Percentiles rank a stretch among this genome's conserved stretches.
Conservation (phyloP, 2,113 vertebrate genomes). For the Zapus hudsonius region DNA sequence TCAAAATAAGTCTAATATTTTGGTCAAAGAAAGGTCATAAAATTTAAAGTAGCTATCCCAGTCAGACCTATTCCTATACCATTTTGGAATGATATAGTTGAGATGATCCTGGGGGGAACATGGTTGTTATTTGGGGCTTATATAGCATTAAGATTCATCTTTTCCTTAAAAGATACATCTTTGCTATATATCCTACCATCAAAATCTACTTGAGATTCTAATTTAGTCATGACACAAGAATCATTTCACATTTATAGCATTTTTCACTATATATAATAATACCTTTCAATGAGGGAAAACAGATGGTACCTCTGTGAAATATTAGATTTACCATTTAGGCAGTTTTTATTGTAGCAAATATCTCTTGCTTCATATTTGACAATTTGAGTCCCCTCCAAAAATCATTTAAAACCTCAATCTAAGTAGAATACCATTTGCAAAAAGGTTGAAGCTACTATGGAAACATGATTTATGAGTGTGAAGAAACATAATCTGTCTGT, state of each 20-base stretch:
- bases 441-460: background rate
- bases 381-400: background rate
- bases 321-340: conserved; percentile 35
- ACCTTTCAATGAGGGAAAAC: conserved; percentile 42
- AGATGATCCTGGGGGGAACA: background rate
- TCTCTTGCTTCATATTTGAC: conserved; percentile 43
- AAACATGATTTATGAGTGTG: background rate
- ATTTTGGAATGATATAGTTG: background rate
- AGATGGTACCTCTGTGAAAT: conserved; percentile 36
- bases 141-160: background rate
- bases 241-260: conserved; percentile 4
- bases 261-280: conserved; percentile 38
- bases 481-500: background rate
- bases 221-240: background rate
- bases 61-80: background rate
- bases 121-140: background rate
- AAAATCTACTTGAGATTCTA: conserved; percentile 23
- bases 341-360: conserved; percentile 37
- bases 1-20: background rate
- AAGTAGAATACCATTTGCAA: background rate
- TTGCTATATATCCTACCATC: conserved; percentile 8
- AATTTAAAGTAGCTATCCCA: background rate
- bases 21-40: conserved; percentile 29
- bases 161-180: conserved; percentile 6
- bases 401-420: conserved; percentile 18